A percentile compares a stretch with the other conserved stretches of the same genome.
Conservation (phyloP, 2,797 vertebrate genomes). For the Poeciliopsis turneri region DNA sequence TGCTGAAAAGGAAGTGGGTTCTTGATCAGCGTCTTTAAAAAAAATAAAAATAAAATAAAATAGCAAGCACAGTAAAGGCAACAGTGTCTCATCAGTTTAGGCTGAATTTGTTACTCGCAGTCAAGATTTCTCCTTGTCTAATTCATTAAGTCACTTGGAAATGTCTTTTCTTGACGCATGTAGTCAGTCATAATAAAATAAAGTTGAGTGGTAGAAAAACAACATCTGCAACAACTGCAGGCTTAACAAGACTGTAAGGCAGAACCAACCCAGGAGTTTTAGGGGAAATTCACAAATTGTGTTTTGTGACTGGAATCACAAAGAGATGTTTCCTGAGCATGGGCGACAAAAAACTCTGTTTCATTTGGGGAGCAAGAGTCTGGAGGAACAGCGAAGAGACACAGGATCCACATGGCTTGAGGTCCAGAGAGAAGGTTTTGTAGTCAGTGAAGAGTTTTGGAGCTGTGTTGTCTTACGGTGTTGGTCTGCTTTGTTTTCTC, state of each 20-base stretch:
- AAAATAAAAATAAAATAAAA: no score
- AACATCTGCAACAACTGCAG: background rate
- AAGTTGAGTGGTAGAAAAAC: background rate
- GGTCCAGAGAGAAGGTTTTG: background rate
- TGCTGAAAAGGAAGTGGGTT: constrained; percentile 52
- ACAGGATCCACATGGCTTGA: background rate
- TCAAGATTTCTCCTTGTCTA: constrained; percentile 15
- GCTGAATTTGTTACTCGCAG: constrained; percentile 24
- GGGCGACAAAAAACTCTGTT: background rate
- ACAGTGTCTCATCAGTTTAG: constrained; percentile 42
- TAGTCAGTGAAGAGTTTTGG: background rate
- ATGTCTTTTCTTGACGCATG: background rate
- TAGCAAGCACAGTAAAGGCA: constrained; percentile 41
- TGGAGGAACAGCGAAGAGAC: background rate
- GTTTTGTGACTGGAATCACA: background rate
- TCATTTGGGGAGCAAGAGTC: background rate
- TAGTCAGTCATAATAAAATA: background rate
- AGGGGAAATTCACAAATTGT: background rate
- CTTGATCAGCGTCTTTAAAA: constrained; percentile 58
- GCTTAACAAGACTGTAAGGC: background rate
- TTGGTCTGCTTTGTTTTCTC: background rate
- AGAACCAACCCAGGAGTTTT: background rate
- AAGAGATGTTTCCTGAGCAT: background rate
- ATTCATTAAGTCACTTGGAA: constrained; percentile 25
- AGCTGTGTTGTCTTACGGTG: background rate